Evolutionary conservation across 1,140 invertebrate genomes (phyloP).

Genomic region (Drosophila miranda): DNA sequence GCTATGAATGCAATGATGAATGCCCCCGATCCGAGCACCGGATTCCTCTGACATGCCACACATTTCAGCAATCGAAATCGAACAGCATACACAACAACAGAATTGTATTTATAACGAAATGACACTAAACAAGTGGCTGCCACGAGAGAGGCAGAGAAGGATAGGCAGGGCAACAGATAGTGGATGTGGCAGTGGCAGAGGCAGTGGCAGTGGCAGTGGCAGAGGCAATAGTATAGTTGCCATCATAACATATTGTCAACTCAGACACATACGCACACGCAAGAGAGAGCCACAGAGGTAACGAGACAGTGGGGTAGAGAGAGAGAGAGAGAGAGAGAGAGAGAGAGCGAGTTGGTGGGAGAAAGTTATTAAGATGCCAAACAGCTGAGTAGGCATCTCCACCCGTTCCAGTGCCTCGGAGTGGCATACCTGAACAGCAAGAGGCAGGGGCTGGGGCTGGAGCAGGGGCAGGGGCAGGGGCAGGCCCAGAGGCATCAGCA

Average conservation of each 20-base stretch:
- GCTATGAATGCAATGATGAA: conserved; percentile 6
- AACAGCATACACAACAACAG: conserved; percentile 1
- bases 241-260: conserved; percentile 56
- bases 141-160: not conserved
- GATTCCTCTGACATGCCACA: conserved; percentile 31
- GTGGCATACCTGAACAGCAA: conserved; percentile 23
- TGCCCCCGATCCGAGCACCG: not conserved
- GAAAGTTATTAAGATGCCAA: conserved; percentile 25
- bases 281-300: not conserved
- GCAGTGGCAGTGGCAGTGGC: conserved; percentile 5
- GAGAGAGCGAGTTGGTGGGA: not conserved
- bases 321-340: not conserved
- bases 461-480: not conserved
- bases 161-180: conserved; percentile 5
- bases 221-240: not conserved
- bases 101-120: too few species aligned
- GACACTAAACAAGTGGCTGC: too few species aligned
- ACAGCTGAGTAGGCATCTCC: conserved; percentile 18
- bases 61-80: conserved; percentile 23
- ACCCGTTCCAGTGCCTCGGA: not conserved
- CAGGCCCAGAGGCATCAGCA: conserved; percentile 16
- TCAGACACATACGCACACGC: conserved; percentile 21
- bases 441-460: not conserved
- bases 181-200: not conserved
- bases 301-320: not conserved